Base-by-base conservation (phyloP, 1,140 invertebrate genomes). In the Saccostrea glomerata region DNA sequence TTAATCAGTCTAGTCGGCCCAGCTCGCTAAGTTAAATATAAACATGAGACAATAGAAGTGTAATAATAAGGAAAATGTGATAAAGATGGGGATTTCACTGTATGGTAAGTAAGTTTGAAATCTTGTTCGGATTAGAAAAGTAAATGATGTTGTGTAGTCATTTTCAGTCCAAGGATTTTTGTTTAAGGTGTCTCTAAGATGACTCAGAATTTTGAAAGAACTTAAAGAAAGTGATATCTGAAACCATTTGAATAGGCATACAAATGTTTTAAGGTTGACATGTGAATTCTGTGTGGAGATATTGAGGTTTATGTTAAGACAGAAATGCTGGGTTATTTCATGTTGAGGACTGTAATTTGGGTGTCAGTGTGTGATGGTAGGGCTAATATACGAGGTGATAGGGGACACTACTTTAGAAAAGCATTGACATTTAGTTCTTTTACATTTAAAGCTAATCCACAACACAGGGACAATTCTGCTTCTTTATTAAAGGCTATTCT, bases 171-270 rank as follows among this genome's bases (percentile, higher is more conserved):
- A 36, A 15, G 7, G 58, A 6, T 63, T 20, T 77, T 66, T 30
- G 23, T 17, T 9, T 77, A 30, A 12, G 25, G 23, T 77, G 12
- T 77, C 2, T 77, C 2, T 15, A 25, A 40, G 70, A 77, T 77
- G 70, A 77, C 70, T 77, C 70, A 77, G 70, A 77, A 77, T 77
- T n/a, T 77, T 30, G 25, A 77, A 77, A 40, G 30, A 30, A 36
- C 25, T 36, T 13, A 25, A 77, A 77, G 70, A 77, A 77, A 77
- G 70, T 77, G 70, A 15, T 36, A 77, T 77, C 12, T 77, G 70
- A 36, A 15, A 77, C 70, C 23, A 17, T 77, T 30, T 77, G 25
- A 77, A 77, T 77, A 77, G 70, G 70, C 70, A 30, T 77, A 77
- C 70, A 36, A 30, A 13, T 77, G 70, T 85, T 73, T 56, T 83